Percentiles rank a stretch among this genome's conserved stretches.
Conservation (phyloP, 2,797 vertebrate genomes). For the Sebastes goodei region DNA sequence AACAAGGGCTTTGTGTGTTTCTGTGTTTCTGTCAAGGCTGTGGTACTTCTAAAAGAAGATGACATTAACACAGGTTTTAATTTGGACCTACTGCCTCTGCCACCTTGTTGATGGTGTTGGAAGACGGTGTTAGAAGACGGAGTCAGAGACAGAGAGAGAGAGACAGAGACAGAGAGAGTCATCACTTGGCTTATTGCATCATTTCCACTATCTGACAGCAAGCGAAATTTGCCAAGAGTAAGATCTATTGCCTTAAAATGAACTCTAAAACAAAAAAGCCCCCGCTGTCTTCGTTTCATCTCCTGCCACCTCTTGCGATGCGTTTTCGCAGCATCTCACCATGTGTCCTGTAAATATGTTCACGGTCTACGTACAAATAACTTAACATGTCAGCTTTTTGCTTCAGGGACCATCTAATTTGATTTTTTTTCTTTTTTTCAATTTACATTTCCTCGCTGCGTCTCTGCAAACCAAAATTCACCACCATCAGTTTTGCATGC, state of each 20-base stretch:
- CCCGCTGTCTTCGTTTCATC: constrained; percentile 44
- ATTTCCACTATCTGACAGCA: constrained; percentile 52
- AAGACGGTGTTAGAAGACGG: constrained; percentile 20
- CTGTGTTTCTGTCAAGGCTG: neutral
- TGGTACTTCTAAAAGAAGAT: constrained; percentile 9
- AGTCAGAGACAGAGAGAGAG: neutral
- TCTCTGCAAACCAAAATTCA: neutral
- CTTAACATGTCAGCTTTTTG: constrained; percentile 32
- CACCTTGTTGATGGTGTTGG: constrained; percentile 7
- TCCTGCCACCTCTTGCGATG: constrained; percentile 46
- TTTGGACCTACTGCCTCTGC: constrained; percentile 40
- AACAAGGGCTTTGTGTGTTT: neutral
- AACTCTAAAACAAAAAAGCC: constrained; percentile 30
- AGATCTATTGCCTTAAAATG: constrained; percentile 59
- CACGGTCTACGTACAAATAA: constrained; percentile 33
- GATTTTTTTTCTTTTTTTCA: neutral
- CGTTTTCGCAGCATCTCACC: constrained; percentile 39
- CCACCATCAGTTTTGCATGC: neutral
- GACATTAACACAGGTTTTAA: constrained; percentile 30
- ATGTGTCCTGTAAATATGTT: constrained; percentile 48
- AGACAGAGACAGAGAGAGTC: neutral
- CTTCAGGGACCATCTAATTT: constrained; percentile 34
- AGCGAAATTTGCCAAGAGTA: constrained; percentile 56
- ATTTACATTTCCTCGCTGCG: constrained; percentile 3
- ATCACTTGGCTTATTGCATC: constrained; percentile 63